Evolutionary conservation across 2,888 invertebrate genomes (phyloP).

Genomic region (Tupiocoris notatus): DNA sequence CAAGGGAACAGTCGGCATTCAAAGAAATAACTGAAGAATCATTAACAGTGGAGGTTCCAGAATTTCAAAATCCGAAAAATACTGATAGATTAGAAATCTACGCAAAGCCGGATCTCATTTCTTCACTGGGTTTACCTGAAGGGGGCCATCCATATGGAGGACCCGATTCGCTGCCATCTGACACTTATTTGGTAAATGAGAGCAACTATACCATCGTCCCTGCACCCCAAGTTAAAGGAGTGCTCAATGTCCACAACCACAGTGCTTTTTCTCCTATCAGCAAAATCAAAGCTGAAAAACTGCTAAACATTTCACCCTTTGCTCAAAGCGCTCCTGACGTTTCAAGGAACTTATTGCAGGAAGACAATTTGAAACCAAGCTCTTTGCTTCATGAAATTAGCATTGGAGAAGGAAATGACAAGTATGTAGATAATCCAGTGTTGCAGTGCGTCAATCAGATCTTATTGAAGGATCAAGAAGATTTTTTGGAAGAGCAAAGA

Average conservation of each 20-base stretch:
- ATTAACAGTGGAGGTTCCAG: conserved; percentile 54
- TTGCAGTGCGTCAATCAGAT: conserved; percentile 85
- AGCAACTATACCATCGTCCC: conserved; percentile 42
- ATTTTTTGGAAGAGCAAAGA: conserved; percentile 53
- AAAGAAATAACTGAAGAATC: conserved; percentile 34
- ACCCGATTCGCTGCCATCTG: conserved; percentile 45
- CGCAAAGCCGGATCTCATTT: conserved; percentile 56
- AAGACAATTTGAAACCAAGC: conserved; percentile 44
- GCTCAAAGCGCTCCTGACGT: conserved; percentile 33
- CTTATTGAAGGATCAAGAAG: conserved; percentile 69
- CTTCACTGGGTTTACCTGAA: conserved; percentile 56
- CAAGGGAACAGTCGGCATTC: background rate
- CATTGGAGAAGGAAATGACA: conserved; percentile 42
- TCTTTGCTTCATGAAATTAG: conserved; percentile 47
- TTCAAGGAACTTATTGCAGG: conserved; percentile 19
- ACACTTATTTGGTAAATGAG: conserved; percentile 47
- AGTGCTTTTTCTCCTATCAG: conserved; percentile 46
- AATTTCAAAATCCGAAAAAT: conserved; percentile 53
- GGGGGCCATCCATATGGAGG: conserved; percentile 45
- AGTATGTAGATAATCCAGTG: conserved; percentile 76
- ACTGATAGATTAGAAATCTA: conserved; percentile 55
- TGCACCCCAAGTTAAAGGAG: conserved; percentile 43
- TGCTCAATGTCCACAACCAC: conserved; percentile 45
- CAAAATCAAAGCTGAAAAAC: conserved; percentile 17
- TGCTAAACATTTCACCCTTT: conserved; percentile 11